Conservation (phyloP, 2,888 invertebrate species). For the Listrodromus nycthemerus region DNA sequence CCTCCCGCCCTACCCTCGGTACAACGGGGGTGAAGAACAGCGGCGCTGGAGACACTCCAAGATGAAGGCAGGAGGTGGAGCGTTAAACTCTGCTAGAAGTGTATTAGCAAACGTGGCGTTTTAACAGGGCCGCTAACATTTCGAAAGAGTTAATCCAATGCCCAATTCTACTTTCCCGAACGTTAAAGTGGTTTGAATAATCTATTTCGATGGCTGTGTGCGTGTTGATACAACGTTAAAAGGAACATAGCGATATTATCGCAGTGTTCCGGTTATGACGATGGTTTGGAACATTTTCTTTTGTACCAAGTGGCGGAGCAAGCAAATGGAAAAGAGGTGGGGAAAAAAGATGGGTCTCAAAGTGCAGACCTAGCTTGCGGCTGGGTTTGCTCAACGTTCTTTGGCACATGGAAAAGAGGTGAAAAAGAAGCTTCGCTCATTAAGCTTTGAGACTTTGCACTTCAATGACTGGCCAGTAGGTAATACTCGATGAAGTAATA, state of each 20-base stretch:
- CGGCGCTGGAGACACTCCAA: constrained; percentile 50
- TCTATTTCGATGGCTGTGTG: constrained; percentile 16
- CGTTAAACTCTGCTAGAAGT: constrained; percentile 54
- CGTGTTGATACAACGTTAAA: neutral
- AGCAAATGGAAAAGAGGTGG: neutral
- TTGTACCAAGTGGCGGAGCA: neutral
- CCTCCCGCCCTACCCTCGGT: constrained; percentile 42
- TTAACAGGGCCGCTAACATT: constrained; percentile 61
- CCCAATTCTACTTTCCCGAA: constrained; percentile 45
- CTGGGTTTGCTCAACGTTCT: too few relatives aligned
- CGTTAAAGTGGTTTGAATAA: constrained; percentile 37
- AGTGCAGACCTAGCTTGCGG: too few relatives aligned
- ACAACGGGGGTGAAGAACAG: constrained; percentile 44
- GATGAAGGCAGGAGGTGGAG: constrained; percentile 40
- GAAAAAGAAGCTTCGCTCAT: too few relatives aligned
- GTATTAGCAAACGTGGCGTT: constrained; percentile 63
- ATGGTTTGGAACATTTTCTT: neutral
- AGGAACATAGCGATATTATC: neutral
- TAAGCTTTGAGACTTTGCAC: too few relatives aligned
- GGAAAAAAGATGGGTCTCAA: neutral
- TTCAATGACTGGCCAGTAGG: too few relatives aligned
- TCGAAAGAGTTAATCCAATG: constrained; percentile 64
- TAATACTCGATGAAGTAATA: too few relatives aligned
- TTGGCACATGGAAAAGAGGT: too few relatives aligned
- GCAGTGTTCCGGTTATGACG: neutral